These are phyloP conservation scores for Lasioglossum leucozonium DNA, from an alignment of 2,888 invertebrate species.

Conservation along the genomic window DNA sequence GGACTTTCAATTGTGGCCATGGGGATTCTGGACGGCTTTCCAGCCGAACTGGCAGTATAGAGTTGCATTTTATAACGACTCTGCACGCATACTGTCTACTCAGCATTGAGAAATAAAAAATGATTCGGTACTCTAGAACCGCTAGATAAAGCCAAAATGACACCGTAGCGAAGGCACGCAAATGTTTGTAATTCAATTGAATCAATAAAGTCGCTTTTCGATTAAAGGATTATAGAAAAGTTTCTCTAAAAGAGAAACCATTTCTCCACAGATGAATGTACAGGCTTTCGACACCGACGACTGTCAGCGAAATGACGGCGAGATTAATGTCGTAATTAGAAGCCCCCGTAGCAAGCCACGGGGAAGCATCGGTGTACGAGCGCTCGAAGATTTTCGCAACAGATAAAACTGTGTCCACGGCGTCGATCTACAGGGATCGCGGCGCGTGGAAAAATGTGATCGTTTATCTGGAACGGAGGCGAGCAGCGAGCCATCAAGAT, in stretches of 20 bases:
- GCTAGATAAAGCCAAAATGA: background rate
- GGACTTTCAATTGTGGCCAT: background rate
- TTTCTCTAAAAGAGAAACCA: background rate
- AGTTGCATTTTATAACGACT: conserved; percentile 1
- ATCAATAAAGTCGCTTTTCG: too few relatives aligned
- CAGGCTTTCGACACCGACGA: background rate
- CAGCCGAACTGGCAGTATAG: background rate
- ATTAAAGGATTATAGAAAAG: background rate
- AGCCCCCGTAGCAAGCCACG: background rate
- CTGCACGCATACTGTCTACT: background rate
- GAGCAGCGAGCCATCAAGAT: conserved; percentile 21
- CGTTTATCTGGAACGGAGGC: background rate
- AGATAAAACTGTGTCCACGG: conserved; percentile 28
- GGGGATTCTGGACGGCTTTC: background rate
- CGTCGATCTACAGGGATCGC: conserved; percentile 35
- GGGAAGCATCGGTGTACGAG: background rate
- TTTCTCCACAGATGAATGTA: background rate
- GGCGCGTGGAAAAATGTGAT: conserved; percentile 35
- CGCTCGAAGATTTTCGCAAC: conserved; percentile 30
- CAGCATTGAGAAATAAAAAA: background rate
- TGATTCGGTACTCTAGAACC: background rate
- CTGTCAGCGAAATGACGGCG: background rate
- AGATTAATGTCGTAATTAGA: background rate
- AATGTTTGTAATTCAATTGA: background rate
- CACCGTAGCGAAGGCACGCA: too few relatives aligned